A percentile compares a stretch with the other conserved stretches of the same genome.
Evolutionary conservation across 2,888 invertebrate species (phyloP).

Genomic region (Myopa testacea): DNA sequence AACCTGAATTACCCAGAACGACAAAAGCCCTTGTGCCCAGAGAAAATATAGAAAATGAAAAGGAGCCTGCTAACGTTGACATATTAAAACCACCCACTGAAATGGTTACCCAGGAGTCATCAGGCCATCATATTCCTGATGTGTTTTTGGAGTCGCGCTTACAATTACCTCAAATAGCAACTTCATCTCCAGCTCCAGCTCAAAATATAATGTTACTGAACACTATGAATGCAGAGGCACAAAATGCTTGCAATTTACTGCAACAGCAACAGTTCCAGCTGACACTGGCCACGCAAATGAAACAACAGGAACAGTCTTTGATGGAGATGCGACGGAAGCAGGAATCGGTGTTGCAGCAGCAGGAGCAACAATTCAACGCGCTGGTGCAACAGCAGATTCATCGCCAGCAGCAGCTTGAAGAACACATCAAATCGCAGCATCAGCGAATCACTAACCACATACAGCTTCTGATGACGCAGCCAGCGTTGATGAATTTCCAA

Average conservation of each 20-base stretch:
- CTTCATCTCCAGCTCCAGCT: conserved; percentile 37
- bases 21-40: conserved; percentile 28
- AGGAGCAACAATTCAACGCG: conserved; percentile 63
- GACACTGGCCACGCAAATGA: conserved; percentile 64
- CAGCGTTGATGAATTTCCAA: conserved; percentile 43
- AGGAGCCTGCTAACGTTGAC: conserved; percentile 41
- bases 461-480: conserved; percentile 65
- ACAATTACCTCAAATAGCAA: too few relatives aligned
- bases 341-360: conserved; percentile 58
- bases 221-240: conserved; percentile 59
- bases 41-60: conserved; percentile 47
- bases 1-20: conserved; percentile 44
- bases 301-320: conserved; percentile 62
- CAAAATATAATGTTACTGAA: conserved; percentile 59
- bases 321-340: conserved; percentile 66
- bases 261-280: conserved; percentile 67
- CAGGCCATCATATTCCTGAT: not conserved
- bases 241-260: conserved; percentile 57
- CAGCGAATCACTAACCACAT: conserved; percentile 66
- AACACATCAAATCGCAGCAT: conserved; percentile 64
- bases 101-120: not conserved
- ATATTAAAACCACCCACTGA: not conserved
- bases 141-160: not conserved
- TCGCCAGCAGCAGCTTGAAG: conserved; percentile 65
- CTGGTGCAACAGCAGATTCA: conserved; percentile 64